A percentile compares a stretch with the other conserved stretches of the same genome.
Conservation (phyloP, 2,888 invertebrate genomes). For the Eupelmus urozonus region DNA sequence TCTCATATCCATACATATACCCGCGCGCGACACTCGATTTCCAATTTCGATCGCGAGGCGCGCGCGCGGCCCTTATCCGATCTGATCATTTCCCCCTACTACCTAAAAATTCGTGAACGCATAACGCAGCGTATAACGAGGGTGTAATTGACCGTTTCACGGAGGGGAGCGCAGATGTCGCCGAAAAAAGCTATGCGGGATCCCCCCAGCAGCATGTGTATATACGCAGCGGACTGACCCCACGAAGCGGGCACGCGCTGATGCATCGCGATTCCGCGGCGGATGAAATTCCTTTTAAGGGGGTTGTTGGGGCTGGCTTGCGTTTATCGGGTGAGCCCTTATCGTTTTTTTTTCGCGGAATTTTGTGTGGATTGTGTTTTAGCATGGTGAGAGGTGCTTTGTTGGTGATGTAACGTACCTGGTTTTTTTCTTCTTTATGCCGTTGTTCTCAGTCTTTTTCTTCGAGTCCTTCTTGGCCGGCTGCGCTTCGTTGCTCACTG, state of each 20-base stretch:
- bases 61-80: conserved; percentile 16
- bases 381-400: background rate
- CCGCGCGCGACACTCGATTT: background rate
- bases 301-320: background rate
- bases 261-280: background rate
- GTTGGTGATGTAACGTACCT: conserved; percentile 80
- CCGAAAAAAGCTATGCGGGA: conserved; percentile 22
- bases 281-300: background rate
- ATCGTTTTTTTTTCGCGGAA: background rate
- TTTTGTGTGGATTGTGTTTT: background rate
- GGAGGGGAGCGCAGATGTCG: conserved; percentile 16
- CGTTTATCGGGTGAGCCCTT: background rate
- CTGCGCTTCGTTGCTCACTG: conserved; percentile 73
- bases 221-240: no score
- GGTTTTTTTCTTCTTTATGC: conserved; percentile 94
- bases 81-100: background rate
- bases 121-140: background rate
- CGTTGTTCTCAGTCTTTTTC: conserved; percentile 90
- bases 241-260: no score
- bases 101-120: no score
- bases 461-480: conserved; percentile 83
- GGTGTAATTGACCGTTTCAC: conserved; percentile 20
- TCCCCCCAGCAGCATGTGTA: no score
- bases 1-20: no score
- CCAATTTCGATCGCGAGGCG: background rate